Base-by-base conservation (phyloP, 2,797 vertebrate species). In the Myotis planiceps region DNA sequence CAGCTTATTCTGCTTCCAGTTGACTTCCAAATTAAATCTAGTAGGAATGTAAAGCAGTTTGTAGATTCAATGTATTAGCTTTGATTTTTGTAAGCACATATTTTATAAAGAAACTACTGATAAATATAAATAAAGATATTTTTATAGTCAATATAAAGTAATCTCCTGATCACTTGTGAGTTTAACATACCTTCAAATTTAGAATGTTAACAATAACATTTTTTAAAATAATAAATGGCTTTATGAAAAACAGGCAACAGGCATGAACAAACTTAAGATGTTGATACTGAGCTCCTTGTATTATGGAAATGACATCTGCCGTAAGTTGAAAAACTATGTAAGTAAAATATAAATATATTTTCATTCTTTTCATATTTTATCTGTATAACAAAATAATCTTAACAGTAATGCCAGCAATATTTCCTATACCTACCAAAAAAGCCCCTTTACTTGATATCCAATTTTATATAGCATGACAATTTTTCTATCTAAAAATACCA, bases 351-450 rank as follows among this genome's bases (percentile, higher is more conserved):
- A 60, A 75, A 72, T 80, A 81, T 19, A 80, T 80, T 88, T 93
- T 94, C 72, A 96, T 86, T 96, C n/a, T 80, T 95, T 75, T 88
- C 53, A 88, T 95, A 83, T 89, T 97, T 97, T 93, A 89, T 92
- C 75, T 86, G 2, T 55, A 39, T 58, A 74, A 76, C 25, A 97
- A 96, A 93, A 47, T 63, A 90, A 95, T 66, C 29, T 91, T 87
- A 74, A 86, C 63, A 71, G 47, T 15, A 85, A 96, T n/a, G 12
- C 2, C 18, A 88, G 32, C 9, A 90, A 65, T 6, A 53, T 12
- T 86, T 96, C 37, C 37, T 53, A 71, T 65, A 60, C 9, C 49
- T 29, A 76, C 53, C 23, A 83, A 68, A 81, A 83, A 94, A 42
- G 25, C 71, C 80, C 19, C n/a, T 72, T 83, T 83, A 53, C 55